Conservation (phyloP, 92 coral and sea anemone genomes). For the Epizoanthus fatuus region DNA sequence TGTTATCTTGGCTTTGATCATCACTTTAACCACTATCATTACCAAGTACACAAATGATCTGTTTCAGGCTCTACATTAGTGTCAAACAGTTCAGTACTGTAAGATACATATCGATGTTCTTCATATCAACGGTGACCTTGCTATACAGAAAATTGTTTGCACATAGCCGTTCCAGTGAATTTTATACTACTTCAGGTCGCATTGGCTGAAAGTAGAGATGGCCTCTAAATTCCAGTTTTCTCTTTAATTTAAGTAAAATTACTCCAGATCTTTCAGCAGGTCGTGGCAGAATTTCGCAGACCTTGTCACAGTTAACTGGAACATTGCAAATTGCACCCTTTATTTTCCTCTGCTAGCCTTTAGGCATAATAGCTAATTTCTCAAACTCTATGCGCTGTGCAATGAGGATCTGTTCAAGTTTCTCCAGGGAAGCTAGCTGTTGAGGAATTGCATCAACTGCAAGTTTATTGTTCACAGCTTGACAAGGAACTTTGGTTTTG, state of each 20-base stretch:
- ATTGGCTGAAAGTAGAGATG: constrained; percentile 72
- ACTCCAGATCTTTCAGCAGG: constrained; percentile 62
- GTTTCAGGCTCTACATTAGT: too few species aligned
- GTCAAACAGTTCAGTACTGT: too few species aligned
- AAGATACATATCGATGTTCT: too few species aligned
- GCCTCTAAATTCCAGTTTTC: constrained; percentile 55
- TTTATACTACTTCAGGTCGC: constrained; percentile 40
- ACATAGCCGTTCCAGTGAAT: constrained; percentile 47
- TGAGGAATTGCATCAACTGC: constrained; percentile 48
- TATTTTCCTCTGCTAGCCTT: constrained; percentile 59
- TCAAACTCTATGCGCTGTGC: constrained; percentile 18
- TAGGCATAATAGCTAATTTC: constrained; percentile 48
- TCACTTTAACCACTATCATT: too few species aligned
- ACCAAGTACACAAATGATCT: too few species aligned
- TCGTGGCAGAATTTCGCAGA: constrained; percentile 59
- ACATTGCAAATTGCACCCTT: constrained; percentile 74
- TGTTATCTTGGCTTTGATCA: too few species aligned
- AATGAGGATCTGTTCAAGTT: constrained; percentile 60
- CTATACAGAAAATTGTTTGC: too few species aligned
- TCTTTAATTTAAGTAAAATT: constrained; percentile 46
- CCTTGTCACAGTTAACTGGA: constrained; percentile 68
- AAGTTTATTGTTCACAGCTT: constrained; percentile 56
- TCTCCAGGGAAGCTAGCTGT: constrained; percentile 43
- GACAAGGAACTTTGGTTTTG: constrained; percentile 46
- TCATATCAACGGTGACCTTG: too few species aligned